These are phyloP conservation scores for Chauna torquata DNA, from an alignment of 2,113 vertebrate genomes.

Conservation along the genomic window DNA sequence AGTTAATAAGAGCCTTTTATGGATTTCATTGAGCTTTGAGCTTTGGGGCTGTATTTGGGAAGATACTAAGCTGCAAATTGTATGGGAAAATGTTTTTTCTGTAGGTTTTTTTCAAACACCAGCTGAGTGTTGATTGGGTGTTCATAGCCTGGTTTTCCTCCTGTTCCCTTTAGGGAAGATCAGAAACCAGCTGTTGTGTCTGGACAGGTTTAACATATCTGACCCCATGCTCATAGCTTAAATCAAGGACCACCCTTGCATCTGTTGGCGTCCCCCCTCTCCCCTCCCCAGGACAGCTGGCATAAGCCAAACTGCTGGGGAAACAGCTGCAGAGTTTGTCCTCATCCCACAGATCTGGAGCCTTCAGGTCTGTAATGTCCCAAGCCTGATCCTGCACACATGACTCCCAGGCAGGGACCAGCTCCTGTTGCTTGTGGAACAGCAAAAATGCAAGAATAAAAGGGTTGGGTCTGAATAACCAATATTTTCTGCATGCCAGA, in stretches of 20 bases:
- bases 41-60: not conserved
- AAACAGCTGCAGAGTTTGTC: not conserved
- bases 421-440: not conserved
- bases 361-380: rapidly evolving
- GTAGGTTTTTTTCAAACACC: not conserved
- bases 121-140: not conserved
- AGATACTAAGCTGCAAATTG: not conserved
- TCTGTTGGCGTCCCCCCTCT: too few relatives aligned
- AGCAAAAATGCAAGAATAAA: not conserved
- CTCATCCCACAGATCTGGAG: not conserved
- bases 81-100: not conserved
- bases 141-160: not conserved
- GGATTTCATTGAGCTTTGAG: not conserved
- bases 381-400: rapidly evolving
- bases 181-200: not conserved
- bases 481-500: not conserved
- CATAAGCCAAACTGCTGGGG: not conserved
- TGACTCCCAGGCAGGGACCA: not conserved
- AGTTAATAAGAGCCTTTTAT: not conserved
- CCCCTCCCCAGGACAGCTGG: rapidly evolving
- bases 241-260: not conserved
- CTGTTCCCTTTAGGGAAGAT: not conserved
- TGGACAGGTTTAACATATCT: not conserved
- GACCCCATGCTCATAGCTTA: rapidly evolving
- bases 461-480: not conserved